Percentiles rank a stretch among this genome's conserved stretches.
These are phyloP conservation scores for Caradrina clavipalpis DNA, from an alignment of 2,888 invertebrate species.

Conservation along the genomic window DNA sequence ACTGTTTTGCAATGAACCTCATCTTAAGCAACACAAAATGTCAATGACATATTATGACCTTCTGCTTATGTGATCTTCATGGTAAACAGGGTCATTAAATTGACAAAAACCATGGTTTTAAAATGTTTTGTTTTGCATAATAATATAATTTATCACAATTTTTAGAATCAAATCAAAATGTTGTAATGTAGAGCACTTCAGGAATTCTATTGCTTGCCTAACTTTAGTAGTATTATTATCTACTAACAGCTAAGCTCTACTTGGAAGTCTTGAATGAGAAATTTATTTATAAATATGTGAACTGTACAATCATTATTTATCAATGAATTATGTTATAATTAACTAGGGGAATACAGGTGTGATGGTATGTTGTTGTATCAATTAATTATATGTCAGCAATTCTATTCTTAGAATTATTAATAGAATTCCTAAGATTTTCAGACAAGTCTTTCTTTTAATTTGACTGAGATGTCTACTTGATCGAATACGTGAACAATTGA, in stretches of 20 bases:
- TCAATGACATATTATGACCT: constrained; percentile 35
- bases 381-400: constrained; percentile 4
- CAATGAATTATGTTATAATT: too few relatives aligned
- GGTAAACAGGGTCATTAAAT: constrained; percentile 19
- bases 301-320: constrained; percentile 3
- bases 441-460: background rate
- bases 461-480: background rate
- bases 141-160: constrained; percentile 1
- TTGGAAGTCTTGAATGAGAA: background rate
- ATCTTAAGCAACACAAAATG: constrained; percentile 18
- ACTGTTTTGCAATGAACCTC: constrained; percentile 22
- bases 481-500: background rate
- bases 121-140: constrained; percentile 15
- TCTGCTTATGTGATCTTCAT: constrained; percentile 33
- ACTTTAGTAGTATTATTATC: background rate
- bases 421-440: background rate
- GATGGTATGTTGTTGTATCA: too few relatives aligned
- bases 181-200: constrained; percentile 2
- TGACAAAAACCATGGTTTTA: background rate
- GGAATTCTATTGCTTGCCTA: background rate
- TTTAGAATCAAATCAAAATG: background rate
- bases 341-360: too few relatives aligned
- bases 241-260: background rate
- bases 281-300: constrained; percentile 13
- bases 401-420: background rate